Base-by-base conservation (phyloP, 2,797 vertebrate species). In the Artibeus jamaicensis region DNA sequence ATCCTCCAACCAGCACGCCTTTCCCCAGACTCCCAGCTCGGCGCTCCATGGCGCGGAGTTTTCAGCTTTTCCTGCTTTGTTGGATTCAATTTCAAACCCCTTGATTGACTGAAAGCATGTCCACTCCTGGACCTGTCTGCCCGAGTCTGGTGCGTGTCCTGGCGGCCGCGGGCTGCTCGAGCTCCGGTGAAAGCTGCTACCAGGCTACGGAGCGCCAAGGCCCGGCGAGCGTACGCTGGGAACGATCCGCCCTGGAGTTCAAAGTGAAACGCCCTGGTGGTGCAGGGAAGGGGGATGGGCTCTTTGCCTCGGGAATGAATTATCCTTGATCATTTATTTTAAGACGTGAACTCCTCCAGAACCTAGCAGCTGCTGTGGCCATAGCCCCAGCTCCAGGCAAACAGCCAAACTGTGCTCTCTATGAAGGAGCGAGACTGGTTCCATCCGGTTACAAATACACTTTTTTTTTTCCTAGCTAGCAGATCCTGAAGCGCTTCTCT, bases 211-310 rank as follows among this genome's bases (percentile, higher is more conserved):
- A 14, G 29, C 19, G 70, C 29, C 68, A 3, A 42, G 21, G 14
- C 4, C 39, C 22, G 0, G 0, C 2, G 26, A 34, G 18, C 39
- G 0, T 10, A 16, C 5, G 7, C 26, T 11, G 62, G 37, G 44
- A 26, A 62, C 8, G 3, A 14, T 2, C 6, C 0, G 24, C 37
- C 77, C 22, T 6, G 0, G 44, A 34, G 59, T 32, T 48, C 39
- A n/a, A 21, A 0, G 1, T 0, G 34, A 32, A 29, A 9, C 9
- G 53, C 73, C 24, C 19, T 6, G 34, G 3, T 1, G 3, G 5
- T 21, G 21, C 29, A 0, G 11, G 89, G 19, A 3, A 34, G 14
- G 5, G 44, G 65, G 29, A 16, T 4, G 1, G 26, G 42, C 16
- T 2, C 1, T 82, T 29, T 53, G 81, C 46, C 71, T 57, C 3